Conservation (phyloP, 1,140 invertebrate genomes). For the Hypothenemus hampei region DNA sequence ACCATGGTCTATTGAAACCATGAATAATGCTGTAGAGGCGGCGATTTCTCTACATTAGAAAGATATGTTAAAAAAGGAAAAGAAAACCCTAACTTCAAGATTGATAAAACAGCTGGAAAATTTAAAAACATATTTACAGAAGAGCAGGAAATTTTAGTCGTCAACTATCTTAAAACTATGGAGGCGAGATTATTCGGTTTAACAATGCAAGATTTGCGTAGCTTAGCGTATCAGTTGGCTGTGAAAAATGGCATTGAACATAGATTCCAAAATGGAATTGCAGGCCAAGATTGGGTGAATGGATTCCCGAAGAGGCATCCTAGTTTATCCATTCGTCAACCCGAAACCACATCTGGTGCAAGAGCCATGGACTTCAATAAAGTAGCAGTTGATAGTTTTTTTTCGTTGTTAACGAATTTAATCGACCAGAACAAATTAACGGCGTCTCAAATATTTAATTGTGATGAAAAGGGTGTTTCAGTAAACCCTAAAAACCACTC, state of each 20-base stretch:
- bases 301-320: neutral
- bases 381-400: constrained; percentile 16
- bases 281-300: neutral
- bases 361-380: constrained; percentile 38
- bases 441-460: constrained; percentile 5
- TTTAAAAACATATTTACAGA: neutral
- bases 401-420: constrained; percentile 14
- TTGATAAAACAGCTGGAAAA: neutral
- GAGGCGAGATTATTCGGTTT: constrained; percentile 22
- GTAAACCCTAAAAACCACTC: neutral
- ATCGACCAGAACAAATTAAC: constrained; percentile 2
- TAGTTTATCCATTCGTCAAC: neutral
- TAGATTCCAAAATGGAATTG: neutral
- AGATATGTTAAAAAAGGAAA: neutral
- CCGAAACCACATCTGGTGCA: constrained; percentile 28
- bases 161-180: constrained; percentile 17
- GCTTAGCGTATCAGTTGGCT: constrained; percentile 20
- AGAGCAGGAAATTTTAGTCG: constrained; percentile 16
- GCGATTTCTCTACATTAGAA: neutral
- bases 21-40: neutral
- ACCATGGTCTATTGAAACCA: neutral
- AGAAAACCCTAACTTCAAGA: neutral
- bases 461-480: constrained; percentile 13
- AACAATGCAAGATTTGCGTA: constrained; percentile 12
- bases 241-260: constrained; percentile 4